Base-by-base conservation (phyloP, 2,888 invertebrate species). In the Acronicta alni region DNA sequence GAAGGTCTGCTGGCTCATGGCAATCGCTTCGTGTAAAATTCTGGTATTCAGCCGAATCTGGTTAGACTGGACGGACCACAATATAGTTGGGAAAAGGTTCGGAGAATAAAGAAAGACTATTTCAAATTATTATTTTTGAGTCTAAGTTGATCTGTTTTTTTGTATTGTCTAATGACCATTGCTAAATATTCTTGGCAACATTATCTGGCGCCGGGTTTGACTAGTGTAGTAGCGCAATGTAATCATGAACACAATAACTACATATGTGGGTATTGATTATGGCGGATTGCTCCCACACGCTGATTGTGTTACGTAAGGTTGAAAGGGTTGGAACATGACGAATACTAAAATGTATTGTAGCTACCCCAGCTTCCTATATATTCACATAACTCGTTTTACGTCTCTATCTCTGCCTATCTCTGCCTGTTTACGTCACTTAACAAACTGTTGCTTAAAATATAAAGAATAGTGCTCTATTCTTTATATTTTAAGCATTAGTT, bases 261-360 rank as follows among this genome's bases (percentile, higher is more conserved):
- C 3, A 3, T 30, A 30, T 3, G 30, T 30, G 10, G 9, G 10
- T 32, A 46, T 60, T 38, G 39, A 68, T 44, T 47, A 45, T 43
- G 49, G 47, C 43, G 26, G 38, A 52, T 65, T 61, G 48, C 61
- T 57, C 35, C 52, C 44, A 43, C 41, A 42, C 49, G 23, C n/a
- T 52, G 48, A 59, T 59, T 62, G 55, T 42, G 37, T 72, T 62
- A 62, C 32, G 39, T 55, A 41, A 48, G 20, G 46, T 30, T 56
- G 65, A 56, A 62, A 66, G 65, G 72, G 57, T 72, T 47, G 52
- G 57, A 45, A 59, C 41, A 57, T 20, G 55, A 48, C 41, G 16
- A 59, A 56, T 54, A 32, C 41, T 68, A 39, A 62, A 62, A 41
- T 41, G 41, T 55, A 54, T 46, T 46, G 14, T 26, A 32, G 32